Conservation (phyloP, 2,113 vertebrate species). For the Heterotis niloticus region DNA sequence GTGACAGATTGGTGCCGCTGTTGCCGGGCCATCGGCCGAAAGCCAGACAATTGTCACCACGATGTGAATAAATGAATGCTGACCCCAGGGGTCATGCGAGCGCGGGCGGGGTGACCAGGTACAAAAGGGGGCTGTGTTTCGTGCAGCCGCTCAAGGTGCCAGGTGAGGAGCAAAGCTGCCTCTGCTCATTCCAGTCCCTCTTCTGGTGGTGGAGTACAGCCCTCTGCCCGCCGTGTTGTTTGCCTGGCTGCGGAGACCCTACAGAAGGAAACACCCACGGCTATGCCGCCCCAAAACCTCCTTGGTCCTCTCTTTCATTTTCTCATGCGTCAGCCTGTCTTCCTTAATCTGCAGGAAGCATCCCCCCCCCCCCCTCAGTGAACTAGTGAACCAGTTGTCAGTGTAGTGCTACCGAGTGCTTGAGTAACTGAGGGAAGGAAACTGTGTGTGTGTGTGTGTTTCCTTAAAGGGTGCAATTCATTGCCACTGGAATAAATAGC, state of each 20-base stretch:
- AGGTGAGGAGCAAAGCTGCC: not conserved
- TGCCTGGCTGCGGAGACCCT: no score
- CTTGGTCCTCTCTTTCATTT: not conserved
- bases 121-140: not conserved
- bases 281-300: no score
- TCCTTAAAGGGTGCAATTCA: conserved; percentile 62
- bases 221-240: no score
- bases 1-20: conserved; percentile 16
- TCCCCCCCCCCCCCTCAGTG: not conserved
- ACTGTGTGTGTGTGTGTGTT: conserved; percentile 40
- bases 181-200: no score
- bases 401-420: not conserved
- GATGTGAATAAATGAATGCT: conserved; percentile 10
- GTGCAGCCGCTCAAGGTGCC: not conserved
- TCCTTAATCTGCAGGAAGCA: no score
- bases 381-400: no score
- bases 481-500: conserved; percentile 73
- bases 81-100: not conserved
- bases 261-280: no score
- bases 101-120: not conserved
- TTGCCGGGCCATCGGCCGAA: not conserved
- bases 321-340: not conserved
- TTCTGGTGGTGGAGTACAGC: no score
- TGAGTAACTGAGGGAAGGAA: conserved; percentile 37
- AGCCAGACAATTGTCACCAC: not conserved